These are phyloP conservation scores for Bombus sylvicola DNA, from an alignment of 1,140 invertebrate species.

Conservation along the genomic window DNA sequence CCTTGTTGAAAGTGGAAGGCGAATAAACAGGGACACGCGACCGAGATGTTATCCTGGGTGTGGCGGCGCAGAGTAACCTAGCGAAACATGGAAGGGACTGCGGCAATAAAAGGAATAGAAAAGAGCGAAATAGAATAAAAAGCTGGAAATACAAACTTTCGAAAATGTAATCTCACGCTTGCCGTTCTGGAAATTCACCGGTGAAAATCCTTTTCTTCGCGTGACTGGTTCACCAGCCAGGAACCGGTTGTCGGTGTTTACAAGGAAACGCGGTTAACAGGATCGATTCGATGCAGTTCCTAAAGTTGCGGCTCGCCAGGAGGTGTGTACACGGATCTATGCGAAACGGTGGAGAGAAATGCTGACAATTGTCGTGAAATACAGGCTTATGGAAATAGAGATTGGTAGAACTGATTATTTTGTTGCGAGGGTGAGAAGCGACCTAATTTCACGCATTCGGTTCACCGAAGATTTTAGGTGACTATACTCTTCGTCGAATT, in stretches of 20 bases:
- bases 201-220: constrained; percentile 12
- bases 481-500: no score
- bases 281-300: no score
- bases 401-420: neutral
- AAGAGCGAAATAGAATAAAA: no score
- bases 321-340: neutral
- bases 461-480: no score
- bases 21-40: constrained; percentile 70
- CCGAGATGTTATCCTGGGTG: constrained; percentile 63
- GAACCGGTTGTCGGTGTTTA: neutral
- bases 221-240: neutral
- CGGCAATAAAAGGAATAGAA: neutral
- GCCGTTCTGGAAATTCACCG: constrained; percentile 29
- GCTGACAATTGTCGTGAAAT: neutral
- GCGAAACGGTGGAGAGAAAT: neutral
- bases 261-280: neutral
- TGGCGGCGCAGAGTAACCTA: constrained; percentile 36
- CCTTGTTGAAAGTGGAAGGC: constrained; percentile 57
- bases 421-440: neutral
- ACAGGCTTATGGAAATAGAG: neutral
- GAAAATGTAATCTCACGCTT: constrained; percentile 22
- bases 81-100: constrained; percentile 50
- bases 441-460: no score
- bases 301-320: neutral
- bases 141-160: neutral